These are phyloP conservation scores for Propithecus perrieri DNA, from an alignment of 2,797 vertebrate species.

Conservation along the genomic window DNA sequence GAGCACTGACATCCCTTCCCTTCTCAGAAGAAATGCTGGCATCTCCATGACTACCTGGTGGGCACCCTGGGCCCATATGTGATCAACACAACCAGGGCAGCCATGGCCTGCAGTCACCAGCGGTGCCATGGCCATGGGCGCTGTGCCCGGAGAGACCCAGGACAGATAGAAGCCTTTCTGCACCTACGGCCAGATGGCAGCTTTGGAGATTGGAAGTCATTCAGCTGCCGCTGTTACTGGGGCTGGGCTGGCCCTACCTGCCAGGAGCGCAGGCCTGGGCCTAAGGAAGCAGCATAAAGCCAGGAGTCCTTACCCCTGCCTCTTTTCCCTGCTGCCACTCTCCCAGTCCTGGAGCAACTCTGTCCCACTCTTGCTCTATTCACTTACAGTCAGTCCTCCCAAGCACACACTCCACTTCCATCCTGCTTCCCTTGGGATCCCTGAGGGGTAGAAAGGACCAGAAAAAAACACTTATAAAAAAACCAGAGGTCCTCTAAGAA, in stretches of 20 bases:
- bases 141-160: slow-evolving; percentile 84
- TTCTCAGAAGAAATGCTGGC: slow-evolving; percentile 87
- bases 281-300: slow-evolving; percentile 36
- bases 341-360: neutral
- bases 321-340: neutral
- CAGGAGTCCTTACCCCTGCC: neutral
- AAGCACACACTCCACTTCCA: neutral
- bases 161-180: slow-evolving; percentile 79
- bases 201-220: slow-evolving; percentile 76
- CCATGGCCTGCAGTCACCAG: slow-evolving; percentile 85
- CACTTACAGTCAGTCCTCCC: neutral
- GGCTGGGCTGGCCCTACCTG: slow-evolving; percentile 89
- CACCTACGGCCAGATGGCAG: slow-evolving; percentile 70
- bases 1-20: neutral
- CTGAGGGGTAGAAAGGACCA: neutral
- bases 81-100: slow-evolving; percentile 84
- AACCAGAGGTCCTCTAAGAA: neutral
- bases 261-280: slow-evolving; percentile 34
- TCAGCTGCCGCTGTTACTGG: slow-evolving; percentile 89
- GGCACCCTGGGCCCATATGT: slow-evolving; percentile 89
- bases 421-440: neutral
- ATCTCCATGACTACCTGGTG: slow-evolving; percentile 87
- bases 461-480: neutral
- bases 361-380: neutral
- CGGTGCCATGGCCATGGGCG: slow-evolving; percentile 88